Evolutionary conservation across 2,888 invertebrate genomes (phyloP), one percentile per base, ranked within the genome.

Genomic region (Macaria liturata): DNA sequence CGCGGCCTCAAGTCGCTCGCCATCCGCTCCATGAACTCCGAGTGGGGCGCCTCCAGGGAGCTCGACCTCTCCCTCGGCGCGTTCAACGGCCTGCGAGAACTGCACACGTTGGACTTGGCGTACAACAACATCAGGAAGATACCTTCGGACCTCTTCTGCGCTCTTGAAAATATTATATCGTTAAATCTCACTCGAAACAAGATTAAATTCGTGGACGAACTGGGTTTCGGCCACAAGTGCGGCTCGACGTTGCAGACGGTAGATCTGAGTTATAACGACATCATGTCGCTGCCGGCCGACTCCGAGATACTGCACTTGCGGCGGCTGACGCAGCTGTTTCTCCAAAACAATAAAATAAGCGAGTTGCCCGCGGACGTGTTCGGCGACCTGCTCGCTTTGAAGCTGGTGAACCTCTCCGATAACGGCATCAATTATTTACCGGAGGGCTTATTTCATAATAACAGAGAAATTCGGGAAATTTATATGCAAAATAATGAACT

Each of bases 401-500:
- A 96, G 74, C 94, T 96, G 50, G 92, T 98, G 55, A 97, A 98
- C 86, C 90, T 98, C 64, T 97, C 97, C 54, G 95, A 96, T 86
- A 98, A 98, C 84, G 94, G 95, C 62, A 93, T 98, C 74, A 95
- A 94, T 75, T 94, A 95, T 56, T 88, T 98, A 79, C 98, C 98
- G 5, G 95, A 96, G 69, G 95, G 95, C 59, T 88, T 97, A 65
- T 97, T 98, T 85, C 94, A 95, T 66, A 95, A 95, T 74, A 95
- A 95, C 65, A 94, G 95, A 67, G 97, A 97, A 81, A 92, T 97
- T 66, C 94, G 96, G 49, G 97, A 97, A 88, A 94, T 97, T 75
- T 96, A 97, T 86, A 92, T 97, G 77, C 96, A 97, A 79, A 95
- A 96, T 91, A 98, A 98, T 88, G 95, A 96, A 72, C 91, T 98